Conservation (phyloP, 2,113 vertebrate genomes). For the Alosa alosa region DNA sequence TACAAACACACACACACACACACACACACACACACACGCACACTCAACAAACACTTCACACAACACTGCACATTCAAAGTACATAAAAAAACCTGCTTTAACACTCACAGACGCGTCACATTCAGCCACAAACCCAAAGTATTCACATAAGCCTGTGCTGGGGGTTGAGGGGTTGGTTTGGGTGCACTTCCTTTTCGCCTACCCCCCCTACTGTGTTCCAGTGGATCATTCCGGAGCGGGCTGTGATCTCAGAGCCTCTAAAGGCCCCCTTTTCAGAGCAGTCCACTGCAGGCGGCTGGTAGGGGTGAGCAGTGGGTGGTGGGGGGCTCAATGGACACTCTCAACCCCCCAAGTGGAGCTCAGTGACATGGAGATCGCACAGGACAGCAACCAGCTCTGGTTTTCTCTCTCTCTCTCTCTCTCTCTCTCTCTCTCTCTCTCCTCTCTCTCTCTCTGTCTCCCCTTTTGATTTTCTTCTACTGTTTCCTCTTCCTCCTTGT, state of each 20-base stretch:
- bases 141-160: conserved; percentile 62
- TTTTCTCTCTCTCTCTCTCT: conserved; percentile 27
- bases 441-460: conserved; percentile 40
- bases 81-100: conserved; percentile 33
- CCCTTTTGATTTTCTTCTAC: conserved; percentile 15
- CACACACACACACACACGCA: conserved; percentile 42
- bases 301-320: conserved; percentile 42
- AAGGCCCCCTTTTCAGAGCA: conserved; percentile 24
- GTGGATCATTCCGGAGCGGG: conserved; percentile 62
- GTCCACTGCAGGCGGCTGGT: conserved; percentile 37
- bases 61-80: conserved; percentile 21
- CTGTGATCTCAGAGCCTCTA: conserved; percentile 46
- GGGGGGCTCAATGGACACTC: conserved; percentile 37
- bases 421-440: conserved; percentile 42
- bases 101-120: conserved; percentile 33
- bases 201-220: conserved; percentile 39
- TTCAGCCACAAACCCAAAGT: conserved; percentile 73
- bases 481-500: background rate
- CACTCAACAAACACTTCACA: conserved; percentile 43
- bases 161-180: conserved; percentile 35
- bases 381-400: conserved; percentile 61
- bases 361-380: conserved; percentile 58
- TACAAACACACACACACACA: conserved; percentile 43
- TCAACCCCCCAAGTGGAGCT: conserved; percentile 51
- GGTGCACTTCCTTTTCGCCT: background rate